Percentiles rank a stretch among this genome's conserved stretches.
These are phyloP conservation scores for Drosophila kanekoi DNA, from an alignment of 2,888 invertebrate genomes.

Conservation along the genomic window DNA sequence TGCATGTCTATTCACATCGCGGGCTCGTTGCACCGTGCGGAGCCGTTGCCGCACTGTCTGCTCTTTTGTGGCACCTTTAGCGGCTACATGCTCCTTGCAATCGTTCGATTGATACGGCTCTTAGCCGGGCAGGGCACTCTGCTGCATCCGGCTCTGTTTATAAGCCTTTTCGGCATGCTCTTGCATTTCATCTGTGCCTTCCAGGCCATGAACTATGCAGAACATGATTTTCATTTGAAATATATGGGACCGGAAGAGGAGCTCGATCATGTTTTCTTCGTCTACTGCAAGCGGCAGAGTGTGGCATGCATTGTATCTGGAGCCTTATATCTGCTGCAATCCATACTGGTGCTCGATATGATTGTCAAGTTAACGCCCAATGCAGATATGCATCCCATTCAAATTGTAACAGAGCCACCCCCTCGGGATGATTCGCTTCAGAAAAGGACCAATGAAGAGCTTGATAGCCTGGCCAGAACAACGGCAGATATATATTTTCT, in stretches of 20 bases:
- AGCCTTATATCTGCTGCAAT: slow-evolving; percentile 51
- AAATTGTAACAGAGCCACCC: slow-evolving; percentile 15
- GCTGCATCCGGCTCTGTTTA: slow-evolving; percentile 47
- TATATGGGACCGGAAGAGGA: slow-evolving; percentile 67
- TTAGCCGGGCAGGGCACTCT: slow-evolving; percentile 35
- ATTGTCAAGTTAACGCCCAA: slow-evolving; percentile 19
- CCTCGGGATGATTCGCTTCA: slow-evolving; percentile 2
- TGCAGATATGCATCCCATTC: slow-evolving; percentile 16
- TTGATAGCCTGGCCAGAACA: slow-evolving; percentile 24
- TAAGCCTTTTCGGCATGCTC: slow-evolving; percentile 34
- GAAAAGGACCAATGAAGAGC: slow-evolving; percentile 22
- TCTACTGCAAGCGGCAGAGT: slow-evolving; percentile 57
- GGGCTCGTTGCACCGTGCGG: slow-evolving; percentile 46
- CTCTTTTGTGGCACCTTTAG: slow-evolving; percentile 70
- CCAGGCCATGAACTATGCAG: slow-evolving; percentile 65
- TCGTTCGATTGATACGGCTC: slow-evolving; percentile 46
- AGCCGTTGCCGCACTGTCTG: slow-evolving; percentile 68
- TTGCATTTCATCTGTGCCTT: slow-evolving; percentile 43
- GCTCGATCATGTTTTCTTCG: slow-evolving; percentile 51
- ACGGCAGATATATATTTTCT: slow-evolving; percentile 37
- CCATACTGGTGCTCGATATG: slow-evolving; percentile 33
- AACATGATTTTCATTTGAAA: slow-evolving; percentile 69
- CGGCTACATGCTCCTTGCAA: slow-evolving; percentile 53
- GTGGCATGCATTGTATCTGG: slow-evolving; percentile 45
- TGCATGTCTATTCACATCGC: slow-evolving; percentile 53